Base-by-base conservation (phyloP, 2,797 vertebrate genomes). In the Trachops cirrhosus region DNA sequence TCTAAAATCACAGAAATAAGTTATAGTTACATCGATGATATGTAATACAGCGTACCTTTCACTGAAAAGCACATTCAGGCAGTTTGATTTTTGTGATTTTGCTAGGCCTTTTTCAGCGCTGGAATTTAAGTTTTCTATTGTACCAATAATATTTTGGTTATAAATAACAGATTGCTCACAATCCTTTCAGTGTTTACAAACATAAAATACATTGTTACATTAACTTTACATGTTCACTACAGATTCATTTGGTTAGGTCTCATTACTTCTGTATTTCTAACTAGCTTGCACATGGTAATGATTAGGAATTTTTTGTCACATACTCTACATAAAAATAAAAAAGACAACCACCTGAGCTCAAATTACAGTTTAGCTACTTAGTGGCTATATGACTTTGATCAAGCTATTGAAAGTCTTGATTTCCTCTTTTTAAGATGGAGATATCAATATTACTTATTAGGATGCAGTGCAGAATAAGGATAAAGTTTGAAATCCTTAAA, bases 231-330 rank as follows among this genome's bases (percentile, higher is more conserved):
- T 1, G 19, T 37, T 78, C 29, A 62, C 41, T 89, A 41, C 24
- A 89, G 59, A 34, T 59, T 85, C 21, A 22, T 71, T 85, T 37
- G 6, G 29, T 88, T 59, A 86, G n/a, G 74, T 86, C 46, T 86
- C 54, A 46, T 93, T 86, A 57, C 86, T 89, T 92, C 46, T 75
- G n/a, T 75, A 26, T 86, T 91, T 94, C 62, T 93, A 83, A 89
- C 14, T 74, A 90, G 70, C 21, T 95, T 86, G 59, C 5, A 71
- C 15, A 57, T 11, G 22, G 41, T 62, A n/a, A 44, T 64, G 41
- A 83, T 78, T n/a, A 8, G 29, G 37, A 16, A 1, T 3, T 10
- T 67, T 12, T 67, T 86, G 44, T 87, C 52, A 68, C 39, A 85
- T 9, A 75, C 15, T n/a, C 37, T 67, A 82, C 5, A 89, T 68